Evolutionary conservation across 2,888 invertebrate genomes (phyloP), one percentile per base, ranked within the genome.

Genomic region (Orthosia gothica): DNA sequence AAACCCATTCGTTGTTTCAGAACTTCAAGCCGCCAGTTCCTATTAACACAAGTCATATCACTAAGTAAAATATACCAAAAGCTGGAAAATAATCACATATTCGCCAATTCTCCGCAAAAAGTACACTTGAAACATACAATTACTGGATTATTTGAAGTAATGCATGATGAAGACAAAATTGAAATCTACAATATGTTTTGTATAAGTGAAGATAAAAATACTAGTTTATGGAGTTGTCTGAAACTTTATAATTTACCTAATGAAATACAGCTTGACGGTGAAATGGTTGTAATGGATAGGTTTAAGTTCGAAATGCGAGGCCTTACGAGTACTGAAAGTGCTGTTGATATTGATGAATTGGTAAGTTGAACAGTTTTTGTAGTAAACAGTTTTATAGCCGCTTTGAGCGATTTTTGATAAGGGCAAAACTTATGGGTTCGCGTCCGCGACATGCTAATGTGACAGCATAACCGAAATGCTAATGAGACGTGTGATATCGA

Each of bases 51-150:
- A 78, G 68, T 94, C 12, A 69, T 87, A 59, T 91, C 89, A 63
- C 83, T 96, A 4, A 90, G 94, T 79, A 89, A 90, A 70, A 90
- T 91, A 7, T 94, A 94, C 72, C 89, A 93, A 79, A 92, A 89
- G 55, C 72, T 95, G 5, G 91, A 92, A 71, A 78, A 67, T 0
- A 83, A 90, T 5, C 55, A 55, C 18, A 55, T 86, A 59, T 94
- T 95, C 63, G 5, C 50, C 0, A 68, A 87, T 26, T 94, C 94
- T 0, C 95, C 94, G 0, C 96, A 95, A 88, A 84, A 88, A 81
- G 73, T 91, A 0, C 90, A 95, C 55, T 69, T 96, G 16, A 81
- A 84, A 3, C 79, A 88, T 40, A 91, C 91, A 0, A 88, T 96
- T 26, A 81, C 81, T 15, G 84, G 86, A 58, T 76, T 95, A n/a